Evolutionary conservation across 2,113 vertebrate genomes (phyloP), one percentile per base, ranked within the genome.

Genomic region (Melanerpes aurifrons): DNA sequence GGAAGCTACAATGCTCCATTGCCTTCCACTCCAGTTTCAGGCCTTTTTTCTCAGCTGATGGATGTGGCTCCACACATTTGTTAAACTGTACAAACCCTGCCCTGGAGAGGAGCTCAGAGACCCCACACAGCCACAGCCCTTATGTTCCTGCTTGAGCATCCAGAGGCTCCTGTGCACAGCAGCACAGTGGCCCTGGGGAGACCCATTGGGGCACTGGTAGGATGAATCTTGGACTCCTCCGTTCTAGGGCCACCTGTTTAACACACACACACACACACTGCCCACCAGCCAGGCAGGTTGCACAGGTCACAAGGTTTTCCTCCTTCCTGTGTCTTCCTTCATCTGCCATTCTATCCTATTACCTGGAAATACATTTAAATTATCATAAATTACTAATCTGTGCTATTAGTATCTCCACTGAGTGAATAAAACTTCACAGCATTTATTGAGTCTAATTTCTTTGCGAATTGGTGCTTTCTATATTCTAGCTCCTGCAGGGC

Each of bases 131-230:
- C 50, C 22, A 53, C 50, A 53, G 50, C 6, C 22, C 50, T 53
- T 22, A 50, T 10, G 22, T 12, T 53, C 21, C 50, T 53, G 50
- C 50, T 53, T 53, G 21, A 53, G 21, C 50, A 53, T 53, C 22
- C 50, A 13, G 22, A 53, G 50, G 50, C 50, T 24, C 22, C 50
- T 53, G 50, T 22, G 12, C 22, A 53, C 50, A 53, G 50, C 50
- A 53, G 50, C 50, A 53, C 50, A 53, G 50, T 53, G 50, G 50
- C 24, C 50, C 47, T 50, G 54, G 45, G 32, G 19, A 76, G 19
- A 76, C 28, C 19, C 20, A 2, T 8, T 0, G 1, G 15, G 24
- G 14, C 1, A 0, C 9, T 31, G 35, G 21, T 31, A 45, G 48
- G 40, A 47, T 1, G 13, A 50, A 59, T 12, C 17, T 31, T 1